Evolutionary conservation across 2,113 vertebrate genomes (phyloP).

Genomic region (Microtus oregoni): DNA sequence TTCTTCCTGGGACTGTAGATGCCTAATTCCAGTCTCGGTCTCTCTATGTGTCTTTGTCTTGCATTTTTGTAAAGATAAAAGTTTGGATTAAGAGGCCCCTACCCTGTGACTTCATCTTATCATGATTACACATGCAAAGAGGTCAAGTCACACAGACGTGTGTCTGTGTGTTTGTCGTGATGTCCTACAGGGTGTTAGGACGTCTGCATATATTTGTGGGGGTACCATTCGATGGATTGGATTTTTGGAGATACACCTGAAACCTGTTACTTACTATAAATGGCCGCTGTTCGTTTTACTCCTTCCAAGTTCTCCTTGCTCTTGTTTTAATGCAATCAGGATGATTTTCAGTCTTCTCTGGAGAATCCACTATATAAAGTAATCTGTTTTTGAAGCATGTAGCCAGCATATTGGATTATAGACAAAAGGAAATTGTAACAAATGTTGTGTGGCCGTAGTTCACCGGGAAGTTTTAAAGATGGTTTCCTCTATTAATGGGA

Average conservation of each 20-base stretch:
- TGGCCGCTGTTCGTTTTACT: neutral
- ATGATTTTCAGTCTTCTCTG: conserved; percentile 62
- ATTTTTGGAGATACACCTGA: too few relatives aligned
- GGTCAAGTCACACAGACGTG: neutral
- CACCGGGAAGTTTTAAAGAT: conserved; percentile 75
- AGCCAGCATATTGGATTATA: conserved; percentile 75
- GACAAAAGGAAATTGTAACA: conserved; percentile 4
- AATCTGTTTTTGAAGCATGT: conserved; percentile 69
- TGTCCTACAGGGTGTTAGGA: neutral
- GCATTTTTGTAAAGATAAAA: conserved; percentile 17
- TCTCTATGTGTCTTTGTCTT: neutral
- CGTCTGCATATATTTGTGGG: neutral
- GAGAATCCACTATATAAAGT: conserved; percentile 58
- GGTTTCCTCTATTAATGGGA: conserved; percentile 70
- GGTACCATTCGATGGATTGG: neutral
- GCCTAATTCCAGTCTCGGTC: neutral
- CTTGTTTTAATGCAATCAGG: conserved; percentile 49
- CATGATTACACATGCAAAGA: neutral
- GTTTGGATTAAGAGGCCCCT: neutral
- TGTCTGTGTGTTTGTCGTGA: too few relatives aligned
- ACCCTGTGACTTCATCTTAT: neutral
- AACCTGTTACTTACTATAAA: neutral
- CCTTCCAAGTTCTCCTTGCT: neutral
- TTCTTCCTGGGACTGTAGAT: neutral
- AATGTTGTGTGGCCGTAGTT: neutral